These are phyloP conservation scores for Napeogenes inachia DNA, from an alignment of 2,888 invertebrate species.

Conservation along the genomic window DNA sequence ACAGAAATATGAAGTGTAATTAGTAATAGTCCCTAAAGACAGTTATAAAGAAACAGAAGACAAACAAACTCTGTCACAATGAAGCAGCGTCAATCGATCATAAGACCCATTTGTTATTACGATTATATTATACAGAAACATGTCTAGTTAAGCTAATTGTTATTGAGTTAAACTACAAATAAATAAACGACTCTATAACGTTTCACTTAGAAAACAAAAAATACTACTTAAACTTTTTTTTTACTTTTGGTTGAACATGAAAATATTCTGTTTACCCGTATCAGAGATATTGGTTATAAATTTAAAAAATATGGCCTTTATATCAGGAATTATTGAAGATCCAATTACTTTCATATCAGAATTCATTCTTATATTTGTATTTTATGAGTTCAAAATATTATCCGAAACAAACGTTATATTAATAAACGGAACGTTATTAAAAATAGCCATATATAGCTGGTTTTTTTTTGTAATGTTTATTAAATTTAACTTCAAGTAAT, in stretches of 20 bases:
- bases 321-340: too few species aligned
- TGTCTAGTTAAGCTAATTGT: background rate
- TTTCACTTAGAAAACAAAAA: too few species aligned
- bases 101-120: slow-evolving; percentile 25
- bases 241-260: too few species aligned
- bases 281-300: too few species aligned
- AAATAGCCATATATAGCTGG: background rate
- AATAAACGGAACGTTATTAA: too few species aligned
- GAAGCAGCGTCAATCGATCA: slow-evolving; percentile 28
- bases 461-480: background rate
- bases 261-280: too few species aligned
- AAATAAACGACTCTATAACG: too few species aligned
- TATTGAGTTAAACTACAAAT: background rate
- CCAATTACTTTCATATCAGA: too few species aligned
- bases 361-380: too few species aligned
- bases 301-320: background rate
- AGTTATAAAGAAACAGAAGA: slow-evolving; percentile 9
- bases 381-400: too few species aligned
- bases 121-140: slow-evolving; percentile 17
- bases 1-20: background rate
- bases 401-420: too few species aligned
- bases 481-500: background rate
- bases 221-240: too few species aligned
- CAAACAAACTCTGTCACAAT: slow-evolving; percentile 23
- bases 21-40: background rate